Percentiles rank a stretch among this genome's conserved stretches.
phyloP scores from a whole-genome alignment of 2,797 vertebrate species.

The Acanthis flammea region DNA sequence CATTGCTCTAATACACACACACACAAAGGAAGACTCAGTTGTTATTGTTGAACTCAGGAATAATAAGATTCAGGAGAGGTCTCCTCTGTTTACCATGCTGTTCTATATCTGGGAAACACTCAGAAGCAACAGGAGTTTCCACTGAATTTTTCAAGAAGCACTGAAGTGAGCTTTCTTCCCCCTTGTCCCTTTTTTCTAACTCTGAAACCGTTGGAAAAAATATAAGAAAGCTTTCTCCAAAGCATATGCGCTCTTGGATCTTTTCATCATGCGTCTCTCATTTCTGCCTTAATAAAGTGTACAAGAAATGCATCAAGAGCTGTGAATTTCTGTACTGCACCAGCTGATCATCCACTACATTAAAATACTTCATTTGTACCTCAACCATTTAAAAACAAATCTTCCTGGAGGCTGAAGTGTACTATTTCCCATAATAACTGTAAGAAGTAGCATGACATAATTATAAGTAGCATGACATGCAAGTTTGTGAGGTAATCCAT shows the following conservation, averaged over 20 bases:
- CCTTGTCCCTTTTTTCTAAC: not conserved
- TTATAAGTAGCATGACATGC: not conserved
- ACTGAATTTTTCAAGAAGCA: not conserved
- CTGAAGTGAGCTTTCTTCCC: not conserved
- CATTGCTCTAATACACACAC: not conserved
- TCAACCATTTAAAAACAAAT: not conserved
- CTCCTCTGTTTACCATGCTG: not conserved
- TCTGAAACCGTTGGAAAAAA: not conserved
- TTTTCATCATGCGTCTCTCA: not conserved
- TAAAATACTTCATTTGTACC: not conserved
- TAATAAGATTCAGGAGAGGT: not conserved
- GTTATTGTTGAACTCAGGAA: not conserved
- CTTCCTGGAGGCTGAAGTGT: not conserved
- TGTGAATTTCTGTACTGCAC: not conserved
- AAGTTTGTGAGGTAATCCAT: accelerated
- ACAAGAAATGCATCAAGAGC: not conserved
- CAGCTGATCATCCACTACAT: not conserved
- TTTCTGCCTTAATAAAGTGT: not conserved
- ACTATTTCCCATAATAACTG: not conserved
- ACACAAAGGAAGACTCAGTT: not conserved
- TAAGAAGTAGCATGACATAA: not conserved
- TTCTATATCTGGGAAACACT: not conserved
- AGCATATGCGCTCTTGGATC: not conserved
- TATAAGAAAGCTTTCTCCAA: not conserved
- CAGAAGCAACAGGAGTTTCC: not conserved